Evolutionary conservation across 1,140 invertebrate genomes (phyloP).

Genomic region (Amyelois transitella): DNA sequence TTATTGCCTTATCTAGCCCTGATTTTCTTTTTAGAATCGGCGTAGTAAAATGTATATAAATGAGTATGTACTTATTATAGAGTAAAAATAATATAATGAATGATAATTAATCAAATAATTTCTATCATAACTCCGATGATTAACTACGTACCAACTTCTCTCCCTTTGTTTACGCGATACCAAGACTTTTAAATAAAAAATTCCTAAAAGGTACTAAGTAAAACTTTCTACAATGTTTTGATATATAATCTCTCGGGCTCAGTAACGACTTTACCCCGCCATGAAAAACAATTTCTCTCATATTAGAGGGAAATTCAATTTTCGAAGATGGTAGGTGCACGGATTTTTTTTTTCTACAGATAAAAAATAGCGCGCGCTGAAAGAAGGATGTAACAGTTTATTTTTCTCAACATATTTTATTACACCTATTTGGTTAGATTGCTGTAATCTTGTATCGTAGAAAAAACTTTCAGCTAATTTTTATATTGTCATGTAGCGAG

Average conservation of each 20-base stretch:
- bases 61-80: too few species aligned
- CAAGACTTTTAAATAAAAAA: neutral
- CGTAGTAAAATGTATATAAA: too few species aligned
- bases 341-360: slow-evolving; percentile 13
- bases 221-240: slow-evolving; percentile 11
- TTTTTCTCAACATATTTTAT: slow-evolving; percentile 8
- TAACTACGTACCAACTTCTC: too few species aligned
- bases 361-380: slow-evolving; percentile 10
- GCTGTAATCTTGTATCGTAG: neutral
- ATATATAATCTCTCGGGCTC: slow-evolving; percentile 15
- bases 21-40: too few species aligned
- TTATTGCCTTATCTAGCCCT: too few species aligned
- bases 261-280: slow-evolving; percentile 15
- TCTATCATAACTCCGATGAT: too few species aligned
- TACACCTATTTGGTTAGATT: slow-evolving; percentile 3
- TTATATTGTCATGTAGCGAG: neutral
- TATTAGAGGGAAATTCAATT: slow-evolving; percentile 24
- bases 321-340: slow-evolving; percentile 8
- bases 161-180: too few species aligned
- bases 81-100: too few species aligned
- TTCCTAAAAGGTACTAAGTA: neutral
- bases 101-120: too few species aligned
- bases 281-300: slow-evolving; percentile 21
- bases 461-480: neutral
- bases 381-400: slow-evolving; percentile 5